Percentiles rank a stretch among this genome's conserved stretches.
phyloP scores from a whole-genome alignment of 2,888 invertebrate species.

The Limnephilus auricula region DNA sequence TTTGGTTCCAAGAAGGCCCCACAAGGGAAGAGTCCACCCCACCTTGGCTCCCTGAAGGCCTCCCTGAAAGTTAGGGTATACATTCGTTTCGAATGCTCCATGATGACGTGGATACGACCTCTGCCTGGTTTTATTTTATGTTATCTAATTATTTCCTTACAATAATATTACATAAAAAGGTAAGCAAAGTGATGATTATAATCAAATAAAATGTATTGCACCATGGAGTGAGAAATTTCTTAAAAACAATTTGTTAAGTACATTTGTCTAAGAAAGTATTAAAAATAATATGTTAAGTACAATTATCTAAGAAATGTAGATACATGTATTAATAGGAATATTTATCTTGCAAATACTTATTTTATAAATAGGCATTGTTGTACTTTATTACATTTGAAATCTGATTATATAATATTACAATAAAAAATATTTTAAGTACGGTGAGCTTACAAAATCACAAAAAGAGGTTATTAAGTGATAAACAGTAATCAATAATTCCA shows the following conservation, averaged over 20 bases:
- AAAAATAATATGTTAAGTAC: not conserved
- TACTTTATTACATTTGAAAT: not conserved
- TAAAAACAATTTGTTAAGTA: not conserved
- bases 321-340: not conserved
- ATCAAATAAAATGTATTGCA: not conserved
- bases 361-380: not conserved
- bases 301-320: not conserved
- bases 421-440: not conserved
- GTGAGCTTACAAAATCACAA: no score
- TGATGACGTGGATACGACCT: no score
- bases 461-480: no score
- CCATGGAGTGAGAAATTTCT: not conserved
- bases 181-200: not conserved
- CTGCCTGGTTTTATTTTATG: no score
- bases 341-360: not conserved
- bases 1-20: no score
- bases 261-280: not conserved
- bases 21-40: no score
- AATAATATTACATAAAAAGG: not conserved
- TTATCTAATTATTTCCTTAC: not conserved
- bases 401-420: not conserved
- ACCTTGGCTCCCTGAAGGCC: no score
- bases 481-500: not conserved
- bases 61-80: no score
- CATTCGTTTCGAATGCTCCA: no score